Evolutionary conservation across 2,113 vertebrate genomes (phyloP).

Genomic region (Alethe diademata): DNA sequence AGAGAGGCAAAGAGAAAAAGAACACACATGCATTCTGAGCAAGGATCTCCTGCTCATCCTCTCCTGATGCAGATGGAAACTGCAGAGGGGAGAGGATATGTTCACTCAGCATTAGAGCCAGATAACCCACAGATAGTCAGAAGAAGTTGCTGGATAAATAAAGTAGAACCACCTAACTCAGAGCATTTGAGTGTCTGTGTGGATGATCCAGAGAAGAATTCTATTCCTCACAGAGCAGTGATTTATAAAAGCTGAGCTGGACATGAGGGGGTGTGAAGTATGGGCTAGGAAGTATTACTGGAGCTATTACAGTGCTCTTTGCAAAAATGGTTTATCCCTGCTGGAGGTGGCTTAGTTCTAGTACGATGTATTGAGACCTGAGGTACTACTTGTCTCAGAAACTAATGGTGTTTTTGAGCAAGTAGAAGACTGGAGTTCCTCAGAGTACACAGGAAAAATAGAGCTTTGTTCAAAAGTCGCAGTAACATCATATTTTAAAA

Average conservation of each 20-base stretch:
- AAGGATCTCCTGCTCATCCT: not conserved
- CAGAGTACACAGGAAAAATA: not conserved
- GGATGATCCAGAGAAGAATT: not conserved
- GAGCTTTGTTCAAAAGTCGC: not conserved
- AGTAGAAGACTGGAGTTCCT: not conserved
- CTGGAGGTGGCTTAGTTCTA: not conserved
- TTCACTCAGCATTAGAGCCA: not conserved
- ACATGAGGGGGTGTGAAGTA: not conserved
- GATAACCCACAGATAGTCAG: not conserved
- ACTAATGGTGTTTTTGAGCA: not conserved
- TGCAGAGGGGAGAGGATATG: not conserved
- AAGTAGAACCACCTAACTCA: not conserved
- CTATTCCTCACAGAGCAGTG: not conserved
- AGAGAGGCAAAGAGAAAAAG: not conserved
- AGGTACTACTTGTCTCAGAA: conserved; percentile 3
- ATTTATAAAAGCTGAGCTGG: not conserved
- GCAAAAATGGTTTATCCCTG: not conserved
- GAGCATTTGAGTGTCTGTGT: rapidly evolving
- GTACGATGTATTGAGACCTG: not conserved
- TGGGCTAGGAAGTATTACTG: not conserved
- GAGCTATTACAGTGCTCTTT: not conserved
- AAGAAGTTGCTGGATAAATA: not conserved
- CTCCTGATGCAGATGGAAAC: not conserved
- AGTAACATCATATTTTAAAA: not conserved
- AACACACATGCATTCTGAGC: not conserved